These are phyloP conservation scores for Gyps fulvus DNA, from an alignment of 2,113 vertebrate species.

Conservation along the genomic window DNA sequence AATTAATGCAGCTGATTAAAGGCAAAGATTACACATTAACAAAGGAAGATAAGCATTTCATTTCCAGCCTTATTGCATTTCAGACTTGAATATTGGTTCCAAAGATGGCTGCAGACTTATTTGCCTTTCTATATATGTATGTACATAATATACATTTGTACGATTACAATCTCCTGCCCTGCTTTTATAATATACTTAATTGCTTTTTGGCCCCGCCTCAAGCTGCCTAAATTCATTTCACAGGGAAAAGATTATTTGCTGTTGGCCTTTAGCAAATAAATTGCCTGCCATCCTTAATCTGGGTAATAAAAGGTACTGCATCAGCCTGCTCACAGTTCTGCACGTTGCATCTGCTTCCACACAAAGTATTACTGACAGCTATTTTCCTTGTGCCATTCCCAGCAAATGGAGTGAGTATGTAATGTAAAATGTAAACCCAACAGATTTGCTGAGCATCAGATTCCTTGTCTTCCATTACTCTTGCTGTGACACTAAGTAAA, in stretches of 20 bases:
- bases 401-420: neutral
- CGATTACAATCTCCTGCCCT: slow-evolving; percentile 19
- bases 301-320: slow-evolving; percentile 17
- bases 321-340: neutral
- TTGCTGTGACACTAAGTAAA: neutral
- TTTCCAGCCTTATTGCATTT: slow-evolving; percentile 26
- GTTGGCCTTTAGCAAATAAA: slow-evolving; percentile 20
- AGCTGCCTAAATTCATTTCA: neutral
- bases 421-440: neutral
- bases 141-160: neutral
- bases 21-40: neutral
- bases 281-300: neutral
- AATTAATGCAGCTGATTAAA: slow-evolving; percentile 26
- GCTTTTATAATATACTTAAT: slow-evolving; percentile 1
- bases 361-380: slow-evolving; percentile 3
- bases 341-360: neutral
- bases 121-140: neutral
- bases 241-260: neutral
- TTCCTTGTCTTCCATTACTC: neutral
- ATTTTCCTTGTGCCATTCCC: neutral
- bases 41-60: slow-evolving; percentile 23
- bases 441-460: neutral
- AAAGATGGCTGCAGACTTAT: neutral
- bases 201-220: slow-evolving; percentile 20
- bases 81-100: neutral